A percentile compares a stretch with the other conserved stretches of the same genome.
Evolutionary conservation across 2,797 vertebrate genomes (phyloP).

Genomic region (Tarsius wallacei): DNA sequence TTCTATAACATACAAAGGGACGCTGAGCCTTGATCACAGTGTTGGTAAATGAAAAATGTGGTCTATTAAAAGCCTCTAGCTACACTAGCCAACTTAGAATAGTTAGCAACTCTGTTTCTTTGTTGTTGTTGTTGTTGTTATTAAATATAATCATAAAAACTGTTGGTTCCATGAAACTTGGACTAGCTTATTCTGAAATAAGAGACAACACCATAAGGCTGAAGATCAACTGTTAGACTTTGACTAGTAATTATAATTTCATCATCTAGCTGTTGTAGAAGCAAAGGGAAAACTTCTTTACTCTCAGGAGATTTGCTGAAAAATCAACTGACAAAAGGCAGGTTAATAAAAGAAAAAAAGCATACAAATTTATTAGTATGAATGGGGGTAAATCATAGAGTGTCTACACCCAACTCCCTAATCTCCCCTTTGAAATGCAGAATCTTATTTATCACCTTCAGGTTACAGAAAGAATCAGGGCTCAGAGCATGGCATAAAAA

Average conservation of each 20-base stretch:
- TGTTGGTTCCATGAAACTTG: background rate
- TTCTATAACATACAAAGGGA: slow-evolving; percentile 15
- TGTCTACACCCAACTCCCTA: background rate
- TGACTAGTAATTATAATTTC: background rate
- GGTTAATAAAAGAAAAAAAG: background rate
- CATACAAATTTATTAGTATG: background rate
- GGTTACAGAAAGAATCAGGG: background rate
- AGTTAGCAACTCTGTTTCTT: background rate
- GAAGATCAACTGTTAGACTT: background rate
- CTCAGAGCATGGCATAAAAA: background rate
- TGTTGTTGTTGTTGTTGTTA: background rate
- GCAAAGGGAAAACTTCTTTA: background rate
- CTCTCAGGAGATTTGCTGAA: background rate
- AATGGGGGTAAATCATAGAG: background rate
- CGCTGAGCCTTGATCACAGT: background rate
- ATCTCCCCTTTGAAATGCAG: background rate
- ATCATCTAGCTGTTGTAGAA: background rate
- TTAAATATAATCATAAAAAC: background rate
- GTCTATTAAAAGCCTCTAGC: slow-evolving; percentile 23
- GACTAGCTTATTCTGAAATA: background rate
- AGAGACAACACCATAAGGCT: background rate
- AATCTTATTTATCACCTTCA: background rate
- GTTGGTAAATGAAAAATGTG: background rate
- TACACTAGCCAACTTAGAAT: slow-evolving; percentile 1
- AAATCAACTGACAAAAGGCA: background rate